These are phyloP conservation scores for Nothocercus julius DNA, from an alignment of 2,113 vertebrate genomes.

Conservation along the genomic window DNA sequence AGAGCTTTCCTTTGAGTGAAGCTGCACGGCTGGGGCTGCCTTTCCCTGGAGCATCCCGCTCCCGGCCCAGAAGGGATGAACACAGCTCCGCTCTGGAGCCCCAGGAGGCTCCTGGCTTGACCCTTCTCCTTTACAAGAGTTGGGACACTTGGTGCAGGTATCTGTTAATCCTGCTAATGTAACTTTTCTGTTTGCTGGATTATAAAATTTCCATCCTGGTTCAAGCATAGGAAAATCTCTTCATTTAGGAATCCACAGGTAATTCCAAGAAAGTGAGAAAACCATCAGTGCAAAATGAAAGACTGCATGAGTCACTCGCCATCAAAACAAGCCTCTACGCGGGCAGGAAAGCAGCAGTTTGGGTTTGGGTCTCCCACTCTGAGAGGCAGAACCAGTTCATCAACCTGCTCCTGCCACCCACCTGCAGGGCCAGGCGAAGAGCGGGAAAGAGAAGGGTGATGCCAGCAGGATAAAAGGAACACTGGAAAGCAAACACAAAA, in stretches of 20 bases:
- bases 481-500: background rate
- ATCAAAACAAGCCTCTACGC: background rate
- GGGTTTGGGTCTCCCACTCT: background rate
- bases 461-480: background rate
- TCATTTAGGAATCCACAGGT: background rate
- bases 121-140: background rate
- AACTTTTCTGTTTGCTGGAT: background rate
- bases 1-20: background rate
- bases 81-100: background rate
- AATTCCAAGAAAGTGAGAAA: background rate
- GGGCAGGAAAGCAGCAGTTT: background rate
- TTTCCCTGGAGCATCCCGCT: background rate
- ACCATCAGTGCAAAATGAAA: background rate
- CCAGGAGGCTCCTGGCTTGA: background rate
- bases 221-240: background rate
- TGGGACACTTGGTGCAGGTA: background rate
- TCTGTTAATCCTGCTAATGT: background rate
- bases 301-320: background rate
- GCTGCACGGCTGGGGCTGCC: background rate
- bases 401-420: background rate
- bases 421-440: background rate
- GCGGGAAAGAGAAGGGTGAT: background rate
- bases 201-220: background rate
- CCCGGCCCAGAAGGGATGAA: background rate
- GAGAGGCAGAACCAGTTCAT: background rate